Evolutionary conservation across 2,797 vertebrate genomes (phyloP).

Genomic region (Danio choprae): DNA sequence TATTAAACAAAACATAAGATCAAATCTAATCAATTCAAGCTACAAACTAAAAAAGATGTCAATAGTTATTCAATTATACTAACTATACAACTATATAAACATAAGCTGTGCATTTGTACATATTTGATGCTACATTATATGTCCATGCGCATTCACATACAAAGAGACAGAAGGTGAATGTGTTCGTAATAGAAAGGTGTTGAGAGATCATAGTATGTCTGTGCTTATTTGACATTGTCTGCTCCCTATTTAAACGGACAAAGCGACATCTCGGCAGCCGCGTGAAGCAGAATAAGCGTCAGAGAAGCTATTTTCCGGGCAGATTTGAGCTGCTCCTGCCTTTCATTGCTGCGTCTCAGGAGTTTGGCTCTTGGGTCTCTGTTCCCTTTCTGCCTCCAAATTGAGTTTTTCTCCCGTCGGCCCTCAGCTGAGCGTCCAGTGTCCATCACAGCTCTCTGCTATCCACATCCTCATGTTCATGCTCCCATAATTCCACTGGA

Average conservation of each 20-base stretch:
- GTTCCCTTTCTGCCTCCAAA: constrained; percentile 35
- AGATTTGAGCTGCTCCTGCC: background rate
- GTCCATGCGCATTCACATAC: background rate
- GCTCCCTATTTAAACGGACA: constrained; percentile 35
- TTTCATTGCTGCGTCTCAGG: constrained; percentile 17
- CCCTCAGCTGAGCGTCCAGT: constrained; percentile 25
- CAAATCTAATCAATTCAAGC: no score
- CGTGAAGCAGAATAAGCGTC: constrained; percentile 1
- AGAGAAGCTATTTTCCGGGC: constrained; percentile 10
- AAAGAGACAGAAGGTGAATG: background rate
- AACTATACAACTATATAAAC: no score
- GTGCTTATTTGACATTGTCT: constrained; percentile 23
- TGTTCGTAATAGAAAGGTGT: background rate
- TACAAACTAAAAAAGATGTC: no score
- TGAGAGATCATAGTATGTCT: background rate
- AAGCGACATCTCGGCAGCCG: constrained; percentile 31
- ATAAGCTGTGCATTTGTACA: no score
- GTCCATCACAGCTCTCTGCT: constrained; percentile 59
- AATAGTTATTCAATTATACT: no score
- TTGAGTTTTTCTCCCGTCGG: constrained; percentile 37
- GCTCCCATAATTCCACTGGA: constrained; percentile 57
- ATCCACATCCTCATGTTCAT: constrained; percentile 64
- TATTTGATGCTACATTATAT: background rate
- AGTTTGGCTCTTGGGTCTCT: constrained; percentile 38
- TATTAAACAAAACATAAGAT: no score